A percentile compares a stretch with the other conserved stretches of the same genome.
Evolutionary conservation across 2,888 invertebrate genomes (phyloP).

Genomic region (Leucophenga montana): DNA sequence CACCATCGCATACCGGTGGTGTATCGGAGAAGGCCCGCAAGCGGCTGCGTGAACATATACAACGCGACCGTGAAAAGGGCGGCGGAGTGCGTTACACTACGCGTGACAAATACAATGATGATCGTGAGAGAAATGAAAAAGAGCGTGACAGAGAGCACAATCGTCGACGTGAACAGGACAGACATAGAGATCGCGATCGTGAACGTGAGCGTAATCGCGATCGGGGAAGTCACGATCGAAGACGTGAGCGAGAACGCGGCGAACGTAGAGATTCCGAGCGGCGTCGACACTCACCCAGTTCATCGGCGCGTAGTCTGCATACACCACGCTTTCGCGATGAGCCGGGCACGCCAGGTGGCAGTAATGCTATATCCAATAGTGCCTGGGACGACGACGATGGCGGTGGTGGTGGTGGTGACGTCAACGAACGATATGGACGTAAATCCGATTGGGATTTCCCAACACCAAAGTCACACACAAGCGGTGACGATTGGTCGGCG

Average conservation of each 20-base stretch:
- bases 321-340: slow-evolving; percentile 84
- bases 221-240: slow-evolving; percentile 33
- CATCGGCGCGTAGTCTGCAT: slow-evolving; percentile 73
- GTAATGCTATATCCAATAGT: slow-evolving; percentile 77
- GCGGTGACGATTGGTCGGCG: slow-evolving; percentile 71
- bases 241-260: slow-evolving; percentile 54
- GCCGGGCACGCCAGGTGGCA: slow-evolving; percentile 85
- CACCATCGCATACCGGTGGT: slow-evolving; percentile 95
- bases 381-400: slow-evolving; percentile 80
- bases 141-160: slow-evolving; percentile 50
- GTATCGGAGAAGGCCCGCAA: slow-evolving; percentile 81
- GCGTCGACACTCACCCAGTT: slow-evolving; percentile 47
- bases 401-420: slow-evolving; percentile 41
- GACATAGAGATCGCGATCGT: slow-evolving; percentile 52
- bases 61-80: slow-evolving; percentile 69
- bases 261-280: slow-evolving; percentile 45
- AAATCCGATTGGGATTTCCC: slow-evolving; percentile 95
- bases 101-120: slow-evolving; percentile 41
- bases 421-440: slow-evolving; percentile 31
- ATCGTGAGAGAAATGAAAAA: slow-evolving; percentile 42
- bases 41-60: slow-evolving; percentile 80
- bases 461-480: slow-evolving; percentile 79
- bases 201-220: slow-evolving; percentile 57
- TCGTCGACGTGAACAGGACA: slow-evolving; percentile 68
- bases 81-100: slow-evolving; percentile 56